Conservation (phyloP, 2,113 vertebrate species). For the Cebidichthys violaceus region DNA sequence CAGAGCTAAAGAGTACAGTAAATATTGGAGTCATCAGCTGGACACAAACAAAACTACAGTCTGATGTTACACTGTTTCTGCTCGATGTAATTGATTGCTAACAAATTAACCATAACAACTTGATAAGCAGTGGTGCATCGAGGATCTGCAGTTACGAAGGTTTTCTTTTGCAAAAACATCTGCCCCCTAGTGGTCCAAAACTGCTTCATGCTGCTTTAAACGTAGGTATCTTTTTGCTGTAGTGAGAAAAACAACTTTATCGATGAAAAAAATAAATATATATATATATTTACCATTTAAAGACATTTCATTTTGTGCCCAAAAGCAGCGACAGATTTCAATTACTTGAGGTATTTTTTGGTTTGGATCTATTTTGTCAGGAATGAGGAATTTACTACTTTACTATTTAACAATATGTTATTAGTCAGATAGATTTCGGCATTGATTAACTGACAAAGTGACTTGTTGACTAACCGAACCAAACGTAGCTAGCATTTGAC, state of each 20-base stretch:
- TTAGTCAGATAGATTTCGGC: not conserved
- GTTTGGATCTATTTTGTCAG: not conserved
- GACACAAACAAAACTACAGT: not conserved
- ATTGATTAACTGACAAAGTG: not conserved
- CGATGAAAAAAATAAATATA: not conserved
- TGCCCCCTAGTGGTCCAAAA: not conserved
- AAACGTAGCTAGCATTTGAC: not conserved
- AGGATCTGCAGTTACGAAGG: not conserved
- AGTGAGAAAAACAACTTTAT: not conserved
- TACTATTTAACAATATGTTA: not conserved
- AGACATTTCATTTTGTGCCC: not conserved
- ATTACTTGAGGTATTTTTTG: not conserved
- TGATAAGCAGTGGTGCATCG: not conserved
- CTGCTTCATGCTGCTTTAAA: not conserved
- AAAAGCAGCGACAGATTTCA: not conserved
- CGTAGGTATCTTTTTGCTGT: not conserved
- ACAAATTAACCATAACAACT: not conserved
- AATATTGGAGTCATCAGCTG: not conserved
- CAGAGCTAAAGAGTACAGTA: not conserved
- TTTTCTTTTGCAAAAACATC: not conserved
- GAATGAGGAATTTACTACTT: not conserved
- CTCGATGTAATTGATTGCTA: not conserved
- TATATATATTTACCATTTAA: not conserved
- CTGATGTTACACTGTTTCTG: not conserved
- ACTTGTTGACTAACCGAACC: not conserved